These are phyloP conservation scores for Poecilia velifera DNA, from an alignment of 2,797 vertebrate genomes.

Conservation along the genomic window DNA sequence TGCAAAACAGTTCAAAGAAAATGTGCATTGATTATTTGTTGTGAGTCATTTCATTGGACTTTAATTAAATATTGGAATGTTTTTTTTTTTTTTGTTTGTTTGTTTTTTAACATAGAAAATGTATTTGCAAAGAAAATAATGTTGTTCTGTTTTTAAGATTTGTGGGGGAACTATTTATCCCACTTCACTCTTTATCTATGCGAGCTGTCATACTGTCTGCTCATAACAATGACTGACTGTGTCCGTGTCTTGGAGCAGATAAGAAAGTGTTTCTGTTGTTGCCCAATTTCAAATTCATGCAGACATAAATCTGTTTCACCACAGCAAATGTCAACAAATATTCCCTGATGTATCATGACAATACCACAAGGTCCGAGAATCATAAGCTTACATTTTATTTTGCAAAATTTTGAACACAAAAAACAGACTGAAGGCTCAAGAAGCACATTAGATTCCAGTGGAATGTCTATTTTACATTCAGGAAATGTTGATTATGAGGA, in stretches of 20 bases:
- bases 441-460: neutral
- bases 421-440: neutral
- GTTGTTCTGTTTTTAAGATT: neutral
- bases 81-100: neutral
- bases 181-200: neutral
- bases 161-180: neutral
- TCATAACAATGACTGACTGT: neutral
- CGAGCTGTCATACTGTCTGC: neutral
- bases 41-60: neutral
- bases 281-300: neutral
- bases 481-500: neutral
- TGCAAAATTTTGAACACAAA: neutral
- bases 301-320: neutral
- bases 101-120: neutral
- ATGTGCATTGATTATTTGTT: neutral
- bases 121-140: neutral
- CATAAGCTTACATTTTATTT: neutral
- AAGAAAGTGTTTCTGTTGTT: neutral
- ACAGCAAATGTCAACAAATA: neutral
- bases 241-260: neutral
- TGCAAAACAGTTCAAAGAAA: neutral
- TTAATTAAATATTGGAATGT: neutral
- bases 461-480: neutral
- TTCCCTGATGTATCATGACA: neutral
- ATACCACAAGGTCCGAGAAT: neutral